phyloP scores from a whole-genome alignment of 2,888 invertebrate species.

The Itoplectis maculator region DNA sequence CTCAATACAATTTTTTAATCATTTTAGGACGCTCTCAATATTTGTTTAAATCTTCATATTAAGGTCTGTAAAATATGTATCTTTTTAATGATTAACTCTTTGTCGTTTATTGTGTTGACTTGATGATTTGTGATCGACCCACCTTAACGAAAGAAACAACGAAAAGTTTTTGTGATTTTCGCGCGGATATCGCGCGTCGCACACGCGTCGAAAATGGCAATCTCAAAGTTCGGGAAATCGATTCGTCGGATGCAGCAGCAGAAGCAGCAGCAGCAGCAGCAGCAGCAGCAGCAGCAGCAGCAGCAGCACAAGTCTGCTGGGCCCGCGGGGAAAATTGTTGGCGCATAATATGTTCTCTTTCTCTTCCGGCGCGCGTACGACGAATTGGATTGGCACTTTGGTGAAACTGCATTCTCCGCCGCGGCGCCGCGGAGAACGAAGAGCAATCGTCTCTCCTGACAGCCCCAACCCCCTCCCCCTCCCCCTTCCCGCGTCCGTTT shows the following conservation, averaged over 20 bases:
- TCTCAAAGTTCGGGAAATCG: conserved; percentile 2
- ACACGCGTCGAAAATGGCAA: neutral
- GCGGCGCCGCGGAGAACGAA: neutral
- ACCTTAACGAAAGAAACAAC: neutral
- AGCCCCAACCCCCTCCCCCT: neutral
- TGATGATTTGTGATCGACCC: no score
- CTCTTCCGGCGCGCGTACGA: neutral
- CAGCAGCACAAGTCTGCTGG: neutral
- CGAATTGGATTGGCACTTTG: conserved; percentile 27
- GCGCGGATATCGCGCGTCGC: neutral
- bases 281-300: neutral
- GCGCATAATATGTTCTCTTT: neutral
- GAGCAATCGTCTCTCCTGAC: neutral
- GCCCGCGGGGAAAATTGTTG: conserved; percentile 1
- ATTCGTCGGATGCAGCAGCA: no score
- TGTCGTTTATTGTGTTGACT: no score
- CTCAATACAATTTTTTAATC: no score
- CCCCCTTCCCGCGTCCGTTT: neutral
- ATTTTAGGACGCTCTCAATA: no score
- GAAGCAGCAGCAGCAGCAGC: neutral
- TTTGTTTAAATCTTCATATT: no score
- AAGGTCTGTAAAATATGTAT: no score
- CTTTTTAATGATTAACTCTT: no score
- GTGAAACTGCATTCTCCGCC: neutral
- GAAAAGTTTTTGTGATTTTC: neutral